A percentile compares a stretch with the other conserved stretches of the same genome.
Conservation (phyloP, 1,140 invertebrate genomes). For the Drosophila pallidifrons region DNA sequence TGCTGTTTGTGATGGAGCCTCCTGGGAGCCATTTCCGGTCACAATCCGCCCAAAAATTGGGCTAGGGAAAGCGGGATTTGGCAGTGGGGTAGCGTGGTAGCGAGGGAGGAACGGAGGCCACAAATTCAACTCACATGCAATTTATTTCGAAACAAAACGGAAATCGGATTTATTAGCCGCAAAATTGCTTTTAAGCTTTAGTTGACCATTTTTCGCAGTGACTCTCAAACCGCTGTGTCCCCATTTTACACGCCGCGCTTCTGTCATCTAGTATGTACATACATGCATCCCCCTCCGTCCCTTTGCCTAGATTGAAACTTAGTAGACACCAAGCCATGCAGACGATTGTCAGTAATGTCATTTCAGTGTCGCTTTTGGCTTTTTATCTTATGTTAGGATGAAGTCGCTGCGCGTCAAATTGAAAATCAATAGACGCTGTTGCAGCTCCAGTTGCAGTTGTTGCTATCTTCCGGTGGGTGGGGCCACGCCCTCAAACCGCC, state of each 20-base stretch:
- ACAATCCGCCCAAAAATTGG: constrained; percentile 1
- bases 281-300: background rate
- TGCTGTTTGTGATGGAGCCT: constrained; percentile 32
- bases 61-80: background rate
- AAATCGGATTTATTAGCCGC: constrained; percentile 85
- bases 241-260: background rate
- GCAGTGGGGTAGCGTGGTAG: too few relatives aligned
- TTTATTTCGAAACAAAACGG: constrained; percentile 82
- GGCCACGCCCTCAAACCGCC: background rate
- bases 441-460: constrained; percentile 41
- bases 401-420: constrained; percentile 58
- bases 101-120: background rate
- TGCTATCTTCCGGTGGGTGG: constrained; percentile 17
- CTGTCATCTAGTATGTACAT: background rate
- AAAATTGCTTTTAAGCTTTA: constrained; percentile 82
- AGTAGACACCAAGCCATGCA: background rate
- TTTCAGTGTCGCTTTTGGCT: constrained; percentile 55
- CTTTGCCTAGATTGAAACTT: too few relatives aligned
- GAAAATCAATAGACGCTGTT: constrained; percentile 77
- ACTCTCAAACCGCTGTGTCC: constrained; percentile 51
- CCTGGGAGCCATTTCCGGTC: constrained; percentile 65
- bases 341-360: constrained; percentile 41
- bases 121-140: constrained; percentile 53
- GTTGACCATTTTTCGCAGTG: constrained; percentile 49
- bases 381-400: constrained; percentile 62